phyloP scores from a whole-genome alignment of 2,888 invertebrate species.

The Chrysopilus asiliformis region DNA sequence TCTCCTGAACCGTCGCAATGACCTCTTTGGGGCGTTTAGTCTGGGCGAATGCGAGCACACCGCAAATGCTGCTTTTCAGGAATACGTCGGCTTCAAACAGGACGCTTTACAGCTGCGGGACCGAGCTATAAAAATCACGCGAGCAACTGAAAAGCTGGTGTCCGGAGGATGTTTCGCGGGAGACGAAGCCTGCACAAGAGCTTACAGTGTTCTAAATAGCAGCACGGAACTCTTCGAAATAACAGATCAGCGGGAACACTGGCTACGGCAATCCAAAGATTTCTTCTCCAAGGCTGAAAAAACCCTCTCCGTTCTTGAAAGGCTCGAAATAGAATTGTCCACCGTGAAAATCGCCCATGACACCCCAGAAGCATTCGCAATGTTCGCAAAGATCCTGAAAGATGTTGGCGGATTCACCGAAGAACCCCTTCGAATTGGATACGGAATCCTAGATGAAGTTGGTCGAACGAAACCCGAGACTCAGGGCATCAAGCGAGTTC shows the following conservation, averaged over 20 bases:
- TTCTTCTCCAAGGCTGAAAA: conserved; percentile 61
- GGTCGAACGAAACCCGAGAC: conserved; percentile 49
- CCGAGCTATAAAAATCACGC: conserved; percentile 58
- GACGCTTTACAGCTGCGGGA: conserved; percentile 64
- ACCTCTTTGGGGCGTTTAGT: conserved; percentile 41
- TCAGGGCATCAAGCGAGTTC: conserved; percentile 48
- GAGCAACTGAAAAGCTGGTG: conserved; percentile 62
- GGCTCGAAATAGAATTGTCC: conserved; percentile 58
- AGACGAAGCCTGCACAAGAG: conserved; percentile 50
- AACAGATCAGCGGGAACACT: conserved; percentile 53
- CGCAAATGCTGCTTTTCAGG: conserved; percentile 51
- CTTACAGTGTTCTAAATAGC: conserved; percentile 50
- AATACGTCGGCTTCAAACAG: conserved; percentile 52
- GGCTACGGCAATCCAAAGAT: conserved; percentile 50
- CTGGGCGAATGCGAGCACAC: conserved; percentile 56
- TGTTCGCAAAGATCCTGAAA: conserved; percentile 50
- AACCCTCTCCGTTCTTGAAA: conserved; percentile 58
- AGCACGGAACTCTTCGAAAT: conserved; percentile 57
- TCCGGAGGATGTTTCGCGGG: conserved; percentile 56
- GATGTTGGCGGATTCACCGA: conserved; percentile 53
- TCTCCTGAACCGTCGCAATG: conserved; percentile 40
- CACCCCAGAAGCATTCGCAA: conserved; percentile 51
- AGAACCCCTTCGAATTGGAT: conserved; percentile 56
- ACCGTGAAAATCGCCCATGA: conserved; percentile 49
- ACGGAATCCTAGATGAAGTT: conserved; percentile 54